Evolutionary conservation across 2,797 vertebrate species (phyloP).

Genomic region (Gambelia wislizenii): DNA sequence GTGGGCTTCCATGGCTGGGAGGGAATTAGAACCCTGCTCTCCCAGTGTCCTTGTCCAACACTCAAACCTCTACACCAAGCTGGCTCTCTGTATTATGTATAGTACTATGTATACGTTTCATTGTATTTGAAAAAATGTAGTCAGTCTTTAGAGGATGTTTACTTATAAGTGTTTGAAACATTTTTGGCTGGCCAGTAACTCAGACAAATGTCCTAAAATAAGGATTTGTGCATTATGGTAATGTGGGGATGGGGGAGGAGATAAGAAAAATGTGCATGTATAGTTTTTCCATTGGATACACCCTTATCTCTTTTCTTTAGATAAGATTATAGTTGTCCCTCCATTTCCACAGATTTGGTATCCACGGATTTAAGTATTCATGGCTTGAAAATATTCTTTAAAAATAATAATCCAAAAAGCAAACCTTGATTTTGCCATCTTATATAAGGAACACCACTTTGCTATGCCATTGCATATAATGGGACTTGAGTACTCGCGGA

Average conservation of each 20-base stretch:
- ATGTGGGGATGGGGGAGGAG: background rate
- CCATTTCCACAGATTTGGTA: too few species aligned
- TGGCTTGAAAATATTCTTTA: too few species aligned
- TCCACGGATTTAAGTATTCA: too few species aligned
- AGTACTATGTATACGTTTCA: background rate
- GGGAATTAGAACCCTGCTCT: too few species aligned
- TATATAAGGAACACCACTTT: too few species aligned
- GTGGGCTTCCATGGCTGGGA: too few species aligned
- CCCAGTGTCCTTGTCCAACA: too few species aligned
- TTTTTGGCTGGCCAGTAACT: background rate
- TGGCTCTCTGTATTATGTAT: background rate
- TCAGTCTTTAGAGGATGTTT: background rate
- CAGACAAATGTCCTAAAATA: background rate
- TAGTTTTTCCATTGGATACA: background rate
- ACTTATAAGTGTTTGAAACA: background rate
- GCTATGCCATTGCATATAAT: too few species aligned
- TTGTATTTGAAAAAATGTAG: background rate
- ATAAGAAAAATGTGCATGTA: background rate
- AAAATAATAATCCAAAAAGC: too few species aligned
- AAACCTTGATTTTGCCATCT: too few species aligned
- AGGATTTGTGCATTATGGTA: background rate
- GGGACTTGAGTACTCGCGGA: too few species aligned
- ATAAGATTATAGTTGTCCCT: background rate
- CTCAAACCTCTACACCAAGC: too few species aligned
- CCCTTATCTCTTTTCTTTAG: background rate